Base-by-base conservation (phyloP, 2,113 vertebrate genomes). In the Acrocephalus kingi region DNA sequence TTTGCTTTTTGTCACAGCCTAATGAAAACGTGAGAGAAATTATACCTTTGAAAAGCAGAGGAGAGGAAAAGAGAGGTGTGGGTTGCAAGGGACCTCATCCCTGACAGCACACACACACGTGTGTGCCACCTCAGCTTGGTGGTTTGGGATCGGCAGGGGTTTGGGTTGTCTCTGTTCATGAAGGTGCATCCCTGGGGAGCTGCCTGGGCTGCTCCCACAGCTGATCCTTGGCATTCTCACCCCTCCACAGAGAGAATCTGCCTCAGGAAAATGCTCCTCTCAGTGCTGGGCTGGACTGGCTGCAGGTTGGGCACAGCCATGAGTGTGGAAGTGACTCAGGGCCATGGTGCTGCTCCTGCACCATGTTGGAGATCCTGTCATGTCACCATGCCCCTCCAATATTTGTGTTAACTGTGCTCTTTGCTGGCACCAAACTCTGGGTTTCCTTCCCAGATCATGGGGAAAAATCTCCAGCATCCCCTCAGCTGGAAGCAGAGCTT, bases 361-460 rank as follows among this genome's bases (percentile, higher is more conserved):
- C 0, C 0, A 7, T 12, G 27, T 9, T 2, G 3, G 20, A 68
- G 39, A 12, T 30, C 33, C 33, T 0, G 37, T 43, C 39, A 1
- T 4, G 28, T 45, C 58, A 45, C 37, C 54, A 2, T 4, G 43
- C 68, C 95, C 39, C 79, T 84, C 88, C 76, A 87, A 2, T 48
- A 59, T 78, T 84, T 91, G 80, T 87, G 73, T 56, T 89, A 93
- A 0, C 64, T 37, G 52, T 67, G 76, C 82, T 71, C 79, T 67
- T 78, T 89, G 43, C 86, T 93, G 86, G 83, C 83, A 89, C 69
- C 16, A 62, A 74, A 59, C 68, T 67, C 22, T 0, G 13, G 15
- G 82, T 82, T 89, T 81, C 49, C 49, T 35, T 72, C 64, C 77
- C 84, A 94, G 56, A 81, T 51, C 1, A 0, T 2, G 7, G 75